These are phyloP conservation scores for Hippolais icterina DNA, from an alignment of 2,113 vertebrate species.

Conservation along the genomic window DNA sequence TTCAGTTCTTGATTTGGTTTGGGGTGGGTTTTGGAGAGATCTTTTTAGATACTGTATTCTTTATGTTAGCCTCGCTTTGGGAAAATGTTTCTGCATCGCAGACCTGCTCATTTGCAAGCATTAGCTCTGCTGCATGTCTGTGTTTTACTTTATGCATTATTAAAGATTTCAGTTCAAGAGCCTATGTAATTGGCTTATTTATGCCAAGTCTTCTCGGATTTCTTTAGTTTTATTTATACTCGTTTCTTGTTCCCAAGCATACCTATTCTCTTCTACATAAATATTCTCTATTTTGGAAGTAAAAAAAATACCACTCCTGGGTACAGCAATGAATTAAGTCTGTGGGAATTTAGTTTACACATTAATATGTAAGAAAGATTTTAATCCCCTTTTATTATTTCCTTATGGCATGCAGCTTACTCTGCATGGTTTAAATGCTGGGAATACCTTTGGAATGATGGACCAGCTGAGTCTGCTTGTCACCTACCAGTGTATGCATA, in stretches of 20 bases:
- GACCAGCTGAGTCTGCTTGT: background rate
- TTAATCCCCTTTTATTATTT: background rate
- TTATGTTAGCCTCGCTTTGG: background rate
- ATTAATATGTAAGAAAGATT: background rate
- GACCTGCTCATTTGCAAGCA: conserved; percentile 35
- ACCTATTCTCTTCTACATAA: background rate
- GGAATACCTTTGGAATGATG: background rate
- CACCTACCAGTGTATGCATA: fast-evolving
- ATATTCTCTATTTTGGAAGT: background rate
- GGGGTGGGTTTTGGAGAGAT: background rate
- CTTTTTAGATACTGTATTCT: background rate
- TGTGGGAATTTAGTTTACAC: background rate
- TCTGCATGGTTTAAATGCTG: background rate
- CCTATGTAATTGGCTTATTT: conserved; percentile 50
- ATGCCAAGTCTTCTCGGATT: conserved; percentile 19
- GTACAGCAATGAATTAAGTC: background rate
- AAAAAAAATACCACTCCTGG: background rate
- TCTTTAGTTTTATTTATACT: conserved; percentile 9
- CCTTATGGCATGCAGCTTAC: background rate
- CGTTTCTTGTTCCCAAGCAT: background rate
- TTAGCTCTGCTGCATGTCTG: conserved; percentile 17
- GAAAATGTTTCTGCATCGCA: background rate
- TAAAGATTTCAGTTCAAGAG: conserved; percentile 47
- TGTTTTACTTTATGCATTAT: conserved; percentile 51
- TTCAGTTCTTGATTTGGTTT: background rate